phyloP scores from a whole-genome alignment of 2,113 vertebrate genomes.

The Notarius lentiginosus region DNA sequence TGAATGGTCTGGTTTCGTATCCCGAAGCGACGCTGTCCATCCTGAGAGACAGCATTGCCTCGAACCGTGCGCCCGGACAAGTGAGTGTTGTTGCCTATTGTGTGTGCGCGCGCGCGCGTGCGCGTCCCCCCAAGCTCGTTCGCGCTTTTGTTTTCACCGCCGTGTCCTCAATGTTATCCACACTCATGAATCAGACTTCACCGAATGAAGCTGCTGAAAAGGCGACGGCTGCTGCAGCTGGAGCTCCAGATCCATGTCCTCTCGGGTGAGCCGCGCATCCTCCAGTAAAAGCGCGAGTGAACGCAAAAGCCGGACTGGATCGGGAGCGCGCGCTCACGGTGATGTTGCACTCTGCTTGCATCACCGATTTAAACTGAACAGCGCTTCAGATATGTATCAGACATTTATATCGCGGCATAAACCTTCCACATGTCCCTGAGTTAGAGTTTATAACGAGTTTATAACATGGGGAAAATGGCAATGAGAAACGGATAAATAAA shows the following conservation, averaged over 20 bases:
- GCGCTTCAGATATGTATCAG: background rate
- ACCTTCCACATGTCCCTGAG: background rate
- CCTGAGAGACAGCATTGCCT: conserved; percentile 28
- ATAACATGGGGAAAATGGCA: background rate
- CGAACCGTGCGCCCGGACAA: conserved; percentile 48
- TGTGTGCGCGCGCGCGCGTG: conserved; percentile 37
- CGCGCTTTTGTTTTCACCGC: conserved; percentile 25
- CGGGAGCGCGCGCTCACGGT: background rate
- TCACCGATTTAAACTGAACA: conserved; percentile 24
- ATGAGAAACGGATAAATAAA: background rate
- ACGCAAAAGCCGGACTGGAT: conserved; percentile 60
- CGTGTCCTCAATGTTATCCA: conserved; percentile 22
- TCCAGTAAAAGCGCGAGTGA: background rate
- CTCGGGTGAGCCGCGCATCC: conserved; percentile 28
- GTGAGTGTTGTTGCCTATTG: conserved; percentile 59
- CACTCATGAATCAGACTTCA: conserved; percentile 11
- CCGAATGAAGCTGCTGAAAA: conserved; percentile 34
- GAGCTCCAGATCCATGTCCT: conserved; percentile 44
- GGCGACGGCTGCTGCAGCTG: conserved; percentile 16
- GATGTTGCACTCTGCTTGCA: conserved; percentile 45
- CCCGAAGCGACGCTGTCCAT: conserved; percentile 41
- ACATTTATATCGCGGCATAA: background rate
- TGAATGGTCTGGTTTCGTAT: background rate
- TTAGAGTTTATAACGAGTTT: background rate
- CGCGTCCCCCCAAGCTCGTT: conserved; percentile 40